Conservation (phyloP, 2,797 vertebrate genomes). For the Remorina albescens region DNA sequence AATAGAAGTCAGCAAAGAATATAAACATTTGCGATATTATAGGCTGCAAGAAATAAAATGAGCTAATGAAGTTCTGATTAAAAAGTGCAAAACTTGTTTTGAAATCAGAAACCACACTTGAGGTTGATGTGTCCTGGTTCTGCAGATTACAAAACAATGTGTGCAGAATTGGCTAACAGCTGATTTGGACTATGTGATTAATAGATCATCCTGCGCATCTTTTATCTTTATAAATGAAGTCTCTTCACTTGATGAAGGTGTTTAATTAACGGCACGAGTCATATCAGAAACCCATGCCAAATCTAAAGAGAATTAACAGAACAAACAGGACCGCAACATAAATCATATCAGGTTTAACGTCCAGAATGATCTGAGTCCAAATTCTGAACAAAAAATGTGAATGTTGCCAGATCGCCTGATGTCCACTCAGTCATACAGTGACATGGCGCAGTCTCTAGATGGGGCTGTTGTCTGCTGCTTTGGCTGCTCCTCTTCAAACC, state of each 20-base stretch:
- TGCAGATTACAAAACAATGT: neutral
- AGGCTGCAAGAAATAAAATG: constrained; percentile 11
- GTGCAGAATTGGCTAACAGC: neutral
- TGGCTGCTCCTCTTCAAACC: constrained; percentile 23
- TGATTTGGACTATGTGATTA: constrained; percentile 2
- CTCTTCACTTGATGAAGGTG: neutral
- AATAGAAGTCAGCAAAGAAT: neutral
- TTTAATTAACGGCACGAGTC: neutral
- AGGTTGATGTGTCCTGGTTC: constrained; percentile 13
- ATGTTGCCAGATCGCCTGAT: neutral
- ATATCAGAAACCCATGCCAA: neutral
- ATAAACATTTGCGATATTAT: neutral
- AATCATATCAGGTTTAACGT: neutral
- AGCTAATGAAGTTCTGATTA: neutral
- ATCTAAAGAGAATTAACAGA: neutral
- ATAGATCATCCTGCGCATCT: neutral
- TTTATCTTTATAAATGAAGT: neutral
- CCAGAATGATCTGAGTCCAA: neutral
- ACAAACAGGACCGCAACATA: neutral
- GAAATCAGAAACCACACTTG: neutral
- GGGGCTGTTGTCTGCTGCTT: constrained; percentile 79
- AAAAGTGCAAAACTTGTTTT: constrained; percentile 13
- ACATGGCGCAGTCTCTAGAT: constrained; percentile 71
- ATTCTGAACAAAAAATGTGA: neutral
- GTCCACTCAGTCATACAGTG: constrained; percentile 8